Conservation (phyloP, 2,797 vertebrate genomes). For the Ataeniobius toweri region DNA sequence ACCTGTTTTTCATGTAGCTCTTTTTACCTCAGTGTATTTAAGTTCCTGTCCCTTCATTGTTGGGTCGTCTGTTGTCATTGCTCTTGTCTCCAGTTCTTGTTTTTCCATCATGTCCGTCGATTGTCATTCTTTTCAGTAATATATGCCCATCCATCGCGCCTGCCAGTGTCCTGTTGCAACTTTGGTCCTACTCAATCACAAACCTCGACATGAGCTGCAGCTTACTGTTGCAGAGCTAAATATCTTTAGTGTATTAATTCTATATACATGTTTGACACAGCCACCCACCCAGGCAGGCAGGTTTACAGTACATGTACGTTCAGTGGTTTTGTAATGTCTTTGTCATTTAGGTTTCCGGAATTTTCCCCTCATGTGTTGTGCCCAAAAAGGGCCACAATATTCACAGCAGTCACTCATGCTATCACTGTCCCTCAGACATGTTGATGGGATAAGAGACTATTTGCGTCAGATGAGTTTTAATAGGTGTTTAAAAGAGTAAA, state of each 20-base stretch:
- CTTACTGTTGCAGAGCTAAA: neutral
- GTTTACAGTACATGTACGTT: slow-evolving; percentile 13
- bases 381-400: neutral
- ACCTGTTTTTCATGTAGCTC: too few species aligned
- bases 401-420: slow-evolving; percentile 1
- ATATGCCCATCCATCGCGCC: too few species aligned
- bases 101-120: too few species aligned
- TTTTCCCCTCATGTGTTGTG: slow-evolving; percentile 2
- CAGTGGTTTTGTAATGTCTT: slow-evolving; percentile 23
- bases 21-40: too few species aligned
- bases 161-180: too few species aligned
- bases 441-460: slow-evolving; percentile 56
- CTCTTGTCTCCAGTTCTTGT: too few species aligned
- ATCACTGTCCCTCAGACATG: slow-evolving; percentile 48
- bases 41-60: too few species aligned
- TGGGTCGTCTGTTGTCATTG: too few species aligned
- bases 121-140: too few species aligned
- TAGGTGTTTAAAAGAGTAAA: slow-evolving; percentile 49
- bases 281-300: neutral
- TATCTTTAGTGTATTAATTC: neutral
- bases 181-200: too few species aligned
- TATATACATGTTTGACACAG: neutral
- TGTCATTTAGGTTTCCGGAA: slow-evolving; percentile 25
- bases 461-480: slow-evolving; percentile 67
- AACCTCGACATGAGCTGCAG: too few species aligned